Evolutionary conservation across 2,888 invertebrate species (phyloP), one percentile per base, ranked within the genome.

Genomic region (Drosophila anceps): DNA sequence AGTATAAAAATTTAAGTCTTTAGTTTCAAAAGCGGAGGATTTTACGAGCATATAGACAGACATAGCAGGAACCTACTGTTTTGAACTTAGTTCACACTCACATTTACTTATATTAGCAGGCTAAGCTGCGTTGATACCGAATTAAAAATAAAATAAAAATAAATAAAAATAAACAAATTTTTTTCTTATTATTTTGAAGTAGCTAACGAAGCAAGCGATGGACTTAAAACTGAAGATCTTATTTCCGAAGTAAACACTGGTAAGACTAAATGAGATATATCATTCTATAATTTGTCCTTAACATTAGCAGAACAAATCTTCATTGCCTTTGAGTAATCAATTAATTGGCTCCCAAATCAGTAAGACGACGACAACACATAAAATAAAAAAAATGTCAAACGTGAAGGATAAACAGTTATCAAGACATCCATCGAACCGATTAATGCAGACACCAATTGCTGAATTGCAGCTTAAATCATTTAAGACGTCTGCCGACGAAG

Each of bases 261-360:
- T 91, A 91, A 91, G 91, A 73, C 53, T 60, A 37, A 10, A 44
- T 50, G 12, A 27, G 31, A 60, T 69, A 51, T 39, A 68, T 15
- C 15, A 20, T 53, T 78, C 72, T 80, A 72, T 75, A 78, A 73
- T 61, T 71, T 78, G 77, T 84, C 74, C 75, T 79, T 83, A 83
- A 89, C 85, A 69, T 85, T 83, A 87, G 81, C 84, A 90, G 82
- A 90, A 79, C 81, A 87, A 81, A 75, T 86, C 88, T 79, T 68
- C 89, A 81, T 76, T 76, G 73, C 66, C 73, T 71, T 73, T 88
- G 82, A 76, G 79, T 81, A 87, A 82, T 79, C 78, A 81, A 80
- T 77, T 83, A 79, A 89, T 86, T 89, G 89, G 87, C 85, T 84
- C 82, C 76, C 85, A 88, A 91, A 89, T 86, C 84, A 85, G 80